phyloP scores from a whole-genome alignment of 2,888 invertebrate species.

The Hemicrepidius hirtus region DNA sequence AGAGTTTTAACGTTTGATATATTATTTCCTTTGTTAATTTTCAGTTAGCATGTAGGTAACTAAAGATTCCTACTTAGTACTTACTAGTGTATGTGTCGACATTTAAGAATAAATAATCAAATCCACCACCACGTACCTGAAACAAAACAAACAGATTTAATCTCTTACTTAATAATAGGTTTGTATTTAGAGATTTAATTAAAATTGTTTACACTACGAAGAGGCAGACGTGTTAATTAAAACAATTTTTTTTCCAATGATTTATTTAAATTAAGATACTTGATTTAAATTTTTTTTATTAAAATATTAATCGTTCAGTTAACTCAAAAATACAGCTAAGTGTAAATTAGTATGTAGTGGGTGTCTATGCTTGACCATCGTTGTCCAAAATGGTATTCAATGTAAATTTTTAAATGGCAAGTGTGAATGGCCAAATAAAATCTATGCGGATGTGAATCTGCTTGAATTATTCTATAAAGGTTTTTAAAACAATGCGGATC shows the following conservation, averaged over 20 bases:
- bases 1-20: slow-evolving; percentile 1
- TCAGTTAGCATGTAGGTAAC: neutral
- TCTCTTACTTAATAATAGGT: slow-evolving; percentile 9
- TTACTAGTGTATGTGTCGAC: slow-evolving; percentile 1
- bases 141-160: slow-evolving; percentile 20
- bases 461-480: neutral
- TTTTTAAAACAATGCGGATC: no score
- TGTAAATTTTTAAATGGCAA: slow-evolving; percentile 20
- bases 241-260: neutral
- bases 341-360: slow-evolving; percentile 15
- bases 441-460: slow-evolving; percentile 17
- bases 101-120: neutral
- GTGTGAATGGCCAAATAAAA: slow-evolving; percentile 14
- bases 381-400: slow-evolving; percentile 19
- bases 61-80: neutral
- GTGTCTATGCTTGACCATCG: slow-evolving; percentile 16
- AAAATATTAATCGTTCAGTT: neutral
- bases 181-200: slow-evolving; percentile 4
- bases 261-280: slow-evolving; percentile 25
- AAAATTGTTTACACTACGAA: slow-evolving; percentile 24
- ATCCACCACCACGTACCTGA: slow-evolving; percentile 26
- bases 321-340: slow-evolving; percentile 9
- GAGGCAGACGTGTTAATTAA: slow-evolving; percentile 25
- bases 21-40: slow-evolving; percentile 19
- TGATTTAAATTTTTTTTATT: neutral